phyloP scores from a whole-genome alignment of 2,113 vertebrate genomes.

The Rhea americana region DNA sequence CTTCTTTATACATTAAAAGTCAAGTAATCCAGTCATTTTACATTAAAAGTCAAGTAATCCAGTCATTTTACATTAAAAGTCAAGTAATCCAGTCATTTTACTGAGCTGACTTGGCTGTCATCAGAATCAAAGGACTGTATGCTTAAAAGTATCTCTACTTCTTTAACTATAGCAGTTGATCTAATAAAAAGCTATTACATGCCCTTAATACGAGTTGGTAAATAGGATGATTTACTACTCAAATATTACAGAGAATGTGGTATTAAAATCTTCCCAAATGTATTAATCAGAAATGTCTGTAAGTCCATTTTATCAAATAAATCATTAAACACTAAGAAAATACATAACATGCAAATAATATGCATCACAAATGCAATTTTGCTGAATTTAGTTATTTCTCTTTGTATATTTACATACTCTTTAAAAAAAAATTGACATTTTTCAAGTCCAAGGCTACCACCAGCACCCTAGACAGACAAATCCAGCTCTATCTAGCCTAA shows the following conservation, averaged over 20 bases:
- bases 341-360: not conserved
- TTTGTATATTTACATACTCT: not conserved
- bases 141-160: not conserved
- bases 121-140: not conserved
- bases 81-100: not conserved
- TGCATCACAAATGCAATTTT: not conserved
- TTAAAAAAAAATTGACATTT: not conserved
- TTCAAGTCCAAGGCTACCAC: not conserved
- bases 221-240: not conserved
- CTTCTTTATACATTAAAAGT: not conserved
- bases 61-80: not conserved
- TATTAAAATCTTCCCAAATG: not conserved
- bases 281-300: not conserved
- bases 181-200: not conserved
- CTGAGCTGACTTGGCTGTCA: not conserved
- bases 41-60: not conserved
- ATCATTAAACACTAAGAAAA: not conserved
- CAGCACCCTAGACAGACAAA: slow-evolving; percentile 4
- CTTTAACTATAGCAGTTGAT: not conserved
- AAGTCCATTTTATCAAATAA: not conserved
- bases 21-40: not conserved
- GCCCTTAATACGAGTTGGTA: not conserved
- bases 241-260: too few relatives aligned
- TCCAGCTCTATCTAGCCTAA: not conserved
- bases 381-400: not conserved